Evolutionary conservation across 2,797 vertebrate genomes (phyloP), one percentile per base, ranked within the genome.

Genomic region (Ataeniobius toweri): DNA sequence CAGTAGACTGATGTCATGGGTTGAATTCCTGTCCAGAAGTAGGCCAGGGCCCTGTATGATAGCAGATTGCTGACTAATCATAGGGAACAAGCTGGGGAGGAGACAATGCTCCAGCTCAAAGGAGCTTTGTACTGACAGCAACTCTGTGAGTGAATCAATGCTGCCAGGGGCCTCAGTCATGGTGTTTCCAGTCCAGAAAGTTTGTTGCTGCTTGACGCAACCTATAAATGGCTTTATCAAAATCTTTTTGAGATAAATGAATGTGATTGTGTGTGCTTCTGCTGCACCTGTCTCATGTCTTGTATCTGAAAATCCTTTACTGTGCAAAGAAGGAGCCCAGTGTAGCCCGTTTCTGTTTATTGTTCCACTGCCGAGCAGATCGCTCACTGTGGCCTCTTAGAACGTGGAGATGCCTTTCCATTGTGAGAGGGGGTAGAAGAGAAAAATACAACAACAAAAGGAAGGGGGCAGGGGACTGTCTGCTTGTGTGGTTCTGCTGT

Each of bases 21-120:
- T 96, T 92, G 87, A 94, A 96, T 96, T 95, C 94, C 93, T 92
- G 83, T 72, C 83, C 81, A 92, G 93, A 95, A 95, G 90, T 94
- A 94, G 94, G 93, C 91, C 93, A 92, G 89, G 83, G 89, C 92
- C 85, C 85, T 92, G 90, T 94, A 89, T 85, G 94, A 94, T 92
- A 95, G 90, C 90, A 91, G 92, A 93, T 91, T 95, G 95, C 95
- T 96, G 95, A 96, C 91, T 96, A 95, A 95, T 95, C 94, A 95
- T 87, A 87, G 91, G 88, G 88, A 90, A 89, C 89, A 79, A 91
- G 86, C 87, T 77, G 79, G 90, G 75, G 82, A 89, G 82, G 88
- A 90, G 84, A 91, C 88, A 91, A 92, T 88, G 87, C 86, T 88
- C 83, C 86, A 85, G 74, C 89, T 93, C 90, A 92, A 94, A 92